Evolutionary conservation across 2,888 invertebrate genomes (phyloP), one percentile per base, ranked within the genome.

Genomic region (Gymnocheta viridis): DNA sequence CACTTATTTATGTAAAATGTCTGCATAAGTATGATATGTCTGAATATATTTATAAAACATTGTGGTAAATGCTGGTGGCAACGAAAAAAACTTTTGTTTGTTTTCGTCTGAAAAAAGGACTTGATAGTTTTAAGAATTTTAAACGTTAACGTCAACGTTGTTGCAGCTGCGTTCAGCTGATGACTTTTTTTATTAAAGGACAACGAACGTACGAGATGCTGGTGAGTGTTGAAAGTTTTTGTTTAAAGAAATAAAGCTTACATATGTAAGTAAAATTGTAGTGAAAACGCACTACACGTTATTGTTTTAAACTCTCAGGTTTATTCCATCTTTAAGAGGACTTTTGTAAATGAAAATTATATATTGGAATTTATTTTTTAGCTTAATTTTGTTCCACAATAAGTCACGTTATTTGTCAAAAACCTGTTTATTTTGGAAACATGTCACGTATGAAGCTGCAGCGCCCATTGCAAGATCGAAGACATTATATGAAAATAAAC

Each of bases 161-260:
- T 10, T 67, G 38, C 44, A 27, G 29, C 17, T 66, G 24, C 24
- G 24, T 67, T 58, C 56, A 56, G 67, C 58, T 77, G 77, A 22
- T 60, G 67, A 47, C 35, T 69, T 76, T 47, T 44, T 27, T 27
- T 2, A 0, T 44, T 17, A 80, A 80, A 80, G 80, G 83, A 80
- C 83, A 83, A 76, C 35, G 80, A 83, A 83, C 83, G 83, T 76
- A 70, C 7, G 44, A 83, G 80, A 76, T 70, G 64, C 19, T 73
- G 66, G 10, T 80, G 73, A 62, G 38, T 51, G 38, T 35, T 70
- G 19, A 56, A 70, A n/a, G 56, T 56, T 47, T 22, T 4, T 14
- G 4, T 38, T 47, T 19, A 47, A 19, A 17, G 19, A 6, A 47
- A 2, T 19, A 2, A n/a, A 0, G 17, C 5, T 19, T 47, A 9